A percentile compares a stretch with the other conserved stretches of the same genome.
phyloP scores from a whole-genome alignment of 2,113 vertebrate species.

The Calonectris borealis region DNA sequence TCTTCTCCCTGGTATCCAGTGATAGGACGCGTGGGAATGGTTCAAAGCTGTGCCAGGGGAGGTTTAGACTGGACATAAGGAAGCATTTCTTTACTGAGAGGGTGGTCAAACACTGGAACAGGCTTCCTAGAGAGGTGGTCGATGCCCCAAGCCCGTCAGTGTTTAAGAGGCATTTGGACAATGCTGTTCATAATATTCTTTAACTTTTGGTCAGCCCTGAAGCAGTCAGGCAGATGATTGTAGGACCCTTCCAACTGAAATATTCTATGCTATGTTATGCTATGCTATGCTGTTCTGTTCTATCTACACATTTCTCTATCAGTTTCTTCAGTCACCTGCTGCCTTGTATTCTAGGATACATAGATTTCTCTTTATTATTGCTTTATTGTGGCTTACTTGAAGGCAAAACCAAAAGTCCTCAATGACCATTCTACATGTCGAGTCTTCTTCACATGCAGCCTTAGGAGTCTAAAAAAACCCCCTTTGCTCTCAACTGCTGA shows the following conservation, averaged over 20 bases:
- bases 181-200: background rate
- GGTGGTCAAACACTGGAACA: background rate
- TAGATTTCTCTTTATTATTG: background rate
- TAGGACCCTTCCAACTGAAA: background rate
- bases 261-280: background rate
- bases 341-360: background rate
- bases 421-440: background rate
- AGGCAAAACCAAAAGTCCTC: background rate
- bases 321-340: background rate
- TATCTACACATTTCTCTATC: background rate
- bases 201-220: background rate
- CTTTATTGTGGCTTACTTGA: background rate
- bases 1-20: too few relatives aligned
- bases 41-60: background rate
- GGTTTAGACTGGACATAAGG: background rate
- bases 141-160: too few relatives aligned
- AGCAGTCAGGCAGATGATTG: background rate
- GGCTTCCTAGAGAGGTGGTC: background rate
- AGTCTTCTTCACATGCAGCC: background rate
- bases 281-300: too few relatives aligned
- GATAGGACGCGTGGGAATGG: rapidly evolving
- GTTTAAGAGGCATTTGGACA: background rate
- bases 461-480: background rate
- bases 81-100: background rate
- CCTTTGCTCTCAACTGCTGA: background rate